These are phyloP conservation scores for Alosa alosa DNA, from an alignment of 2,113 vertebrate genomes.

Conservation along the genomic window DNA sequence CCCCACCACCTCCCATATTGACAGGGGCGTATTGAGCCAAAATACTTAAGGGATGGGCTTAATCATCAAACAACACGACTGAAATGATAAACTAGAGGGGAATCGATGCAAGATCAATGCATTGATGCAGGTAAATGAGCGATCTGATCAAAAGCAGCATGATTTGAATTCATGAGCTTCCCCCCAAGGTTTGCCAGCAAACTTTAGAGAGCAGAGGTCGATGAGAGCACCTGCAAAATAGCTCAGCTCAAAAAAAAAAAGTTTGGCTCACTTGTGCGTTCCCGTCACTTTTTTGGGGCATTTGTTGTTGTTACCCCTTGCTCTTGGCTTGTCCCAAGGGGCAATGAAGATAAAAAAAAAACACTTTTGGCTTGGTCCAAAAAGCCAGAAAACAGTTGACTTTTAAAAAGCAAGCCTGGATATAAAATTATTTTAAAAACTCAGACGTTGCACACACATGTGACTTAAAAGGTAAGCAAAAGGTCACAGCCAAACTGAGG, in stretches of 20 bases:
- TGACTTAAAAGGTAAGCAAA: neutral
- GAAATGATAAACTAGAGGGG: slow-evolving; percentile 31
- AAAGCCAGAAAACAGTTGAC: neutral
- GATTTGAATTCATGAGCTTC: slow-evolving; percentile 28
- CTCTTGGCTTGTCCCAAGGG: neutral
- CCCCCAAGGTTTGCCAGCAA: neutral
- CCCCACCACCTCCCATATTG: neutral
- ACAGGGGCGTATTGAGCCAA: slow-evolving; percentile 6
- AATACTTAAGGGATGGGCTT: slow-evolving; percentile 10
- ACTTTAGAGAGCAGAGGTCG: slow-evolving; percentile 18
- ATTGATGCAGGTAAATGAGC: slow-evolving; percentile 19
- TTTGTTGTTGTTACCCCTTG: neutral
- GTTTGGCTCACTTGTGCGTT: neutral
- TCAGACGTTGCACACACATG: neutral
- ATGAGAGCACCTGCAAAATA: neutral
- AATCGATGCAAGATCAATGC: slow-evolving; percentile 31
- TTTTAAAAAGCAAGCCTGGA: neutral
- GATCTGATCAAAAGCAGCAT: neutral
- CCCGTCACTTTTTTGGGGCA: neutral
- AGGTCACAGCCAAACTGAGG: neutral
- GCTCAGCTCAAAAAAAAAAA: neutral
- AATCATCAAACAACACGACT: slow-evolving; percentile 29
- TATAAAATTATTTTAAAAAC: neutral
- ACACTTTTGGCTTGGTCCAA: neutral
- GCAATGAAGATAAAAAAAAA: neutral